Base-by-base conservation (phyloP, 2,113 vertebrate species). In the Podarcis cretensis region DNA sequence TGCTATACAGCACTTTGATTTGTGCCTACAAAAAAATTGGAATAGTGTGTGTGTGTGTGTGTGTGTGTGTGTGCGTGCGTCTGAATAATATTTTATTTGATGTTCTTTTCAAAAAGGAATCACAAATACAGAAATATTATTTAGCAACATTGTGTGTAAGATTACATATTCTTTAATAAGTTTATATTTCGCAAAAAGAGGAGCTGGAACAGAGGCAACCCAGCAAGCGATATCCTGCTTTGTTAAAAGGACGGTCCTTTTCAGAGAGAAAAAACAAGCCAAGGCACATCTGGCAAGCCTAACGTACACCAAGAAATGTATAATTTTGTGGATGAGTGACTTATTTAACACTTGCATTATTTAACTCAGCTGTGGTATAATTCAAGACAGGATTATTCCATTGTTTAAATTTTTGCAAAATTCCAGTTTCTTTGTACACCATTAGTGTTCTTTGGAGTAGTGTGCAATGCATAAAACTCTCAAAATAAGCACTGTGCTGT, bases 261-360 rank as follows among this genome's bases (percentile, higher is more conserved):
- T 83, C 43, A 83, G 40, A n/a, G 68, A 27, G 30, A 69, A 68
- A 30, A 12, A 27, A 2, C 10, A 66, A 78, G 9, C 6, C n/a
- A 18, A 65, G 87, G 4, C 63, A 77, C n/a, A 68, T 89, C 87
- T 83, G 74, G 87, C 63, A 54, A n/a, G 84, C 23, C 80, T 25
- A 27, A 78, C 37, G 16, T 59, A 87, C 73, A 68, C 73, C 77
- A 69, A 66, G 40, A 65, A 37, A 88, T 88, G 73, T 88, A 68
- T 75, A 78, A 71, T 77, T 87, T 84, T 54, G 81, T 69, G 81
- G 87, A 77, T 89, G 87, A 89, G 81, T 69, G 81, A 78, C 74
- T 89, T 78, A 78, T 78, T 89, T 89, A 89, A 84, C 87, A 89
- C 87, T 84, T 89, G 63, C n/a, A 59, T 89, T 83, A 89, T 89